These are phyloP conservation scores for Apodemia zela DNA, from an alignment of 2,888 invertebrate species.

Conservation along the genomic window DNA sequence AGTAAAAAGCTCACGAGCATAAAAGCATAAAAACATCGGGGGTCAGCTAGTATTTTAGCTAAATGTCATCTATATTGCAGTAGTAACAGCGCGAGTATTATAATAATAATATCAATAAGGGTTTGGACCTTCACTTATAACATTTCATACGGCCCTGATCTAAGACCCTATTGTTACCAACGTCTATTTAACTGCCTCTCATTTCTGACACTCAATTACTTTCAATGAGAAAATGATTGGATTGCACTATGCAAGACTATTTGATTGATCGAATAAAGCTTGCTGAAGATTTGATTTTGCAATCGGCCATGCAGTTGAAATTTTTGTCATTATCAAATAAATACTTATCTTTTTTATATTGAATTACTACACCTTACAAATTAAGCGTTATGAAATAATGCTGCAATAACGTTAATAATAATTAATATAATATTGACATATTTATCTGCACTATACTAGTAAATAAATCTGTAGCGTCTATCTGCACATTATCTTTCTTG, in stretches of 20 bases:
- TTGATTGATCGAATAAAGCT: not conserved
- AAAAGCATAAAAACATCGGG: too few species aligned
- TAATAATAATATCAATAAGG: not conserved
- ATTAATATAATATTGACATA: not conserved
- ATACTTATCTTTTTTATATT: not conserved
- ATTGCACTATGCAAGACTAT: conserved; percentile 1
- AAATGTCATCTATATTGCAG: too few species aligned
- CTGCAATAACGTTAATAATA: not conserved
- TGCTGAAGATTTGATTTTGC: conserved; percentile 6
- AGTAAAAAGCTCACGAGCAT: too few species aligned
- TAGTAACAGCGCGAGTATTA: not conserved
- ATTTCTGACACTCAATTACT: not conserved
- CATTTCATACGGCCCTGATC: conserved; percentile 2
- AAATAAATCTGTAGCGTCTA: too few species aligned
- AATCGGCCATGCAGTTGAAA: conserved; percentile 3
- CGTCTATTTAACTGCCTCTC: conserved; percentile 1
- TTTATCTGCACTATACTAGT: too few species aligned
- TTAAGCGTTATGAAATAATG: not conserved
- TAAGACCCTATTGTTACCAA: conserved; percentile 9
- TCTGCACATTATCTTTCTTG: too few species aligned
- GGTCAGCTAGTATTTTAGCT: too few species aligned
- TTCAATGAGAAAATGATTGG: conserved; percentile 15
- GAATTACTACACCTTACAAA: not conserved
- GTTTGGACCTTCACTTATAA: conserved; percentile 2
- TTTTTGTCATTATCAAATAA: not conserved